Base-by-base conservation (phyloP, 2,888 invertebrate species). In the Drosophila stalkeri region DNA sequence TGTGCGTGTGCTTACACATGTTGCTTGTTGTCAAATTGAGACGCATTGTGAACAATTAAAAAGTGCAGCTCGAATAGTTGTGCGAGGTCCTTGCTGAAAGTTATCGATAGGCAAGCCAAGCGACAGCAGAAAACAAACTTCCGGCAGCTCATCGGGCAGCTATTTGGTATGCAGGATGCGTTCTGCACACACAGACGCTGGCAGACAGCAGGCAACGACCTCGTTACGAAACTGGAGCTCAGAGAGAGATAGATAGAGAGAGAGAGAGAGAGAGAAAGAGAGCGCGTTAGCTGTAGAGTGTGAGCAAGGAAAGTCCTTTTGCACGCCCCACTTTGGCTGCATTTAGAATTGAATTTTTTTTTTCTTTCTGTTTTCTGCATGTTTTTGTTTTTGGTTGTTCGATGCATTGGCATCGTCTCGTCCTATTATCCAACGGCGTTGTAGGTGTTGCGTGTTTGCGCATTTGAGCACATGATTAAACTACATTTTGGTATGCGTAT, bases 391-490 rank as follows among this genome's bases (percentile, higher is more conserved):
- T 35, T 35, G 64, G 49, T 49, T 56, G 63, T 63, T 54, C 46
- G 43, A 41, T 77, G 68, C 75, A 66, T 59, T 69, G 54, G 43
- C 49, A 56, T 63, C 43, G 64, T n/a, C 61, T 59, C 46, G 64
- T 65, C 47, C 49, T 68, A 59, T 71, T 61, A 49, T 65, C 56
- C 74, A 56, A 41, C 12, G 7, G 11, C 41, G 23, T 63, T 77
- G 73, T 81, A 73, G 87, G 77, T 82, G 84, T 76, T 81, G 75
- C 90, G 80, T 86, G 90, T 88, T 86, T 85, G 86, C 80, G 85
- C 90, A 86, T 90, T 80, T 86, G 82, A 82, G 90, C 88, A 90
- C 85, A 88, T 86, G 81, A 89, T 86, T 86, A 86, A 79, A 89
- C 89, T 86, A 90, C 89, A 86, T 89, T 90, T 86, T 61, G 70